Conservation (phyloP, 2,888 invertebrate species). For the Ormyrus labotus region DNA sequence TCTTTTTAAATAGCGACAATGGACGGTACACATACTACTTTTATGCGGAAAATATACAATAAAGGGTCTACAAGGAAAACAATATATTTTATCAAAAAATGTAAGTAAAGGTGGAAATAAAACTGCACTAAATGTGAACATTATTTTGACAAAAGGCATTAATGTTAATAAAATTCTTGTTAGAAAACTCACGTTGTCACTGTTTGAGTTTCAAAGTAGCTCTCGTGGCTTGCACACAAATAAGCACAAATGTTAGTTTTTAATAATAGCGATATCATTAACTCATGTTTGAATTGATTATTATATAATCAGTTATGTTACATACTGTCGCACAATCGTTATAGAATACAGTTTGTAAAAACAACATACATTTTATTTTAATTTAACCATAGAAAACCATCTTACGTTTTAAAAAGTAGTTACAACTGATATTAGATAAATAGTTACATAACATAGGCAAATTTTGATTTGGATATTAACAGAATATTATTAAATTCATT, state of each 20-base stretch:
- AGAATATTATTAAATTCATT: neutral
- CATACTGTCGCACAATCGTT: too few species aligned
- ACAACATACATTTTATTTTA: too few species aligned
- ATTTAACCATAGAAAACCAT: too few species aligned
- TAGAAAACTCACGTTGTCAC: slow-evolving; percentile 72
- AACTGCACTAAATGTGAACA: neutral
- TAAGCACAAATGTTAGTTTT: slow-evolving; percentile 60
- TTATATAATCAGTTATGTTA: too few species aligned
- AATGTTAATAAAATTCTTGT: slow-evolving; percentile 30
- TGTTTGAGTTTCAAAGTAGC: slow-evolving; percentile 72
- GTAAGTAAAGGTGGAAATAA: slow-evolving; percentile 25
- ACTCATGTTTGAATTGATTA: neutral
- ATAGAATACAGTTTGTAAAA: too few species aligned
- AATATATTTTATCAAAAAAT: too few species aligned
- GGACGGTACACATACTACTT: slow-evolving; percentile 11
- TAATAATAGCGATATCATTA: neutral
- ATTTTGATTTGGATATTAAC: neutral
- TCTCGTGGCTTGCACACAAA: slow-evolving; percentile 75
- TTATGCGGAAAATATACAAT: neutral
- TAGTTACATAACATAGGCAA: too few species aligned
- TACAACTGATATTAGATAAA: too few species aligned
- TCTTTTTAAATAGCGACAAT: slow-evolving; percentile 39
- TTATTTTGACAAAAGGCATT: slow-evolving; percentile 4
- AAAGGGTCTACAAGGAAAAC: too few species aligned
- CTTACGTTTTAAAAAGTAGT: too few species aligned